Conservation (phyloP, 2,888 invertebrate genomes). For the Junonia oenone region DNA sequence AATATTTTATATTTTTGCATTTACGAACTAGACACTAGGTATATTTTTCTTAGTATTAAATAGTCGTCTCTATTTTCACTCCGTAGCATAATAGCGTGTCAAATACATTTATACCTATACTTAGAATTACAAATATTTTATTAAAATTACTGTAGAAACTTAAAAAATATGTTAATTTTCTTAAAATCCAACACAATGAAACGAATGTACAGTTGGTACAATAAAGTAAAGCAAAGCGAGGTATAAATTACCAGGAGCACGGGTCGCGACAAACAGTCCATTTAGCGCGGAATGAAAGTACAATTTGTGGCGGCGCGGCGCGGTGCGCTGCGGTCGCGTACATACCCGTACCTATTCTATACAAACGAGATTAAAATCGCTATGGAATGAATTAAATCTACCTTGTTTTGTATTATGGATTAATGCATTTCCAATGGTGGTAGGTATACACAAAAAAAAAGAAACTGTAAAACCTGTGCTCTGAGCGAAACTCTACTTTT, state of each 20-base stretch:
- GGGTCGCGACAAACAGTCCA: slow-evolving; percentile 45
- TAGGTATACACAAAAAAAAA: no score
- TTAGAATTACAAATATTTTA: no score
- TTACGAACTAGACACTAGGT: no score
- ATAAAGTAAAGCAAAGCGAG: slow-evolving; percentile 9
- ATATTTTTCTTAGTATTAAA: no score
- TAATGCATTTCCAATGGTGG: not conserved
- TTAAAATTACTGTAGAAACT: not conserved
- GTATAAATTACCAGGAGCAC: slow-evolving; percentile 8
- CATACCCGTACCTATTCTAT: slow-evolving; percentile 1
- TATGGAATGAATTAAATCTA: not conserved
- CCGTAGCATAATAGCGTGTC: no score
- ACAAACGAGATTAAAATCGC: slow-evolving; percentile 5
- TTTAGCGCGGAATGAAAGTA: slow-evolving; percentile 56
- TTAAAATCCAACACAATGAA: not conserved
- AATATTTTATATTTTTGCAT: no score
- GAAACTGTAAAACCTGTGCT: no score
- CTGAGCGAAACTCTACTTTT: no score
- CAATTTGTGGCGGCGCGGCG: slow-evolving; percentile 51
- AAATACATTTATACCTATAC: no score
- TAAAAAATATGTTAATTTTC: not conserved
- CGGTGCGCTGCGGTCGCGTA: slow-evolving; percentile 32
- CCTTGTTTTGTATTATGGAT: not conserved
- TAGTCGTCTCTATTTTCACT: no score
- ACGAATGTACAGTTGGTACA: not conserved